Evolutionary conservation across 2,888 invertebrate species (phyloP), one percentile per base, ranked within the genome.

Genomic region (Girardia tigrina): DNA sequence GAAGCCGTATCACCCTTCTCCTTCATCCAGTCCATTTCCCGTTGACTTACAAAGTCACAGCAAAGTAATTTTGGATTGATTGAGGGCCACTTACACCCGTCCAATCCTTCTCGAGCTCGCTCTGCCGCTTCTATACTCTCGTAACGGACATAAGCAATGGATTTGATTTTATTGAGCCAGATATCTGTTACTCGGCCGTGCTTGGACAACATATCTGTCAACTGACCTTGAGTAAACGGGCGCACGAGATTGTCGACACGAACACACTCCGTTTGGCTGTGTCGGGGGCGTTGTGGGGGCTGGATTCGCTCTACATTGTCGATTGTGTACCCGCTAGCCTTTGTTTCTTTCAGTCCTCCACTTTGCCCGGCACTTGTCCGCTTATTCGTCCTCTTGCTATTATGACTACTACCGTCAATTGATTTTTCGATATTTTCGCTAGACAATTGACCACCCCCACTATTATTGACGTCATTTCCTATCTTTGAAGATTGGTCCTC

Each of bases 271-370:
- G 74, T 26, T 8, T 4, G 12, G 20, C 4, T 2, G 20, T 69
- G 8, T 26, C 28, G 14, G 2, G 74, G 42, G n/a, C 20, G n/a
- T 14, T 56, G 26, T 4, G 42, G 27, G 1, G 23, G 26, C 12
- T 8, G 26, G 28, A 42, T 28, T 27, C 74, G 23, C n/a, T 42
- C 74, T 23, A 70, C 69, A 23, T 28, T 28, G 26, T 74, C 74
- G 23, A 74, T 27, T 23, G 23, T 42, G 69, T 74, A 74, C 8
- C 74, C 74, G 14, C 26, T 23, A 16, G 26, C 56, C 23, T 69
- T 42, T 14, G 74, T 74, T 42, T 74, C 74, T 74, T 56, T 56
- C 56, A 56, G n/a, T 8, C 56, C 56, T n/a, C n/a, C n/a, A n/a
- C n/a, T n/a, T n/a, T n/a, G n/a, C n/a, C n/a, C n/a, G n/a, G n/a